Conservation (phyloP, 2,113 vertebrate species). For the Dendrocopos noguchii region DNA sequence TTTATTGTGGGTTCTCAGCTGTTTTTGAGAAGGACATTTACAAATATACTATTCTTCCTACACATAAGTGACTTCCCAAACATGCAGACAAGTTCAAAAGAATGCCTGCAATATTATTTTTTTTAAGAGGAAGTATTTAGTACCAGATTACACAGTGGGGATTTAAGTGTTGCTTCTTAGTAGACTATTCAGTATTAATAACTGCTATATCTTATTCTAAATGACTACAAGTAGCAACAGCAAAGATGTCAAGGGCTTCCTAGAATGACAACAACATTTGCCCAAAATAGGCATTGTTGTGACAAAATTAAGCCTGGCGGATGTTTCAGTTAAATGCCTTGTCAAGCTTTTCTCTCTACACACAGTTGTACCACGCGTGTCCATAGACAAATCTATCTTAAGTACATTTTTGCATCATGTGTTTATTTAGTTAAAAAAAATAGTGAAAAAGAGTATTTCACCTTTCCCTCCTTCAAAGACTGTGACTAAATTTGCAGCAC, state of each 20-base stretch:
- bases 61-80: neutral
- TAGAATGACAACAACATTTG: neutral
- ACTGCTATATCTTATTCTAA: neutral
- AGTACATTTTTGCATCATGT: neutral
- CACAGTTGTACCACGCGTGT: neutral
- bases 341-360: neutral
- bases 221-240: neutral
- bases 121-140: neutral
- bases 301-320: neutral
- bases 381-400: neutral
- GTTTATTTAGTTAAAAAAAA: neutral
- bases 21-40: neutral
- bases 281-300: neutral
- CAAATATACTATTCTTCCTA: neutral
- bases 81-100: neutral
- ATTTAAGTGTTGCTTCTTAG: neutral
- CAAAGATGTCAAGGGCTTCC: neutral
- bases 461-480: neutral
- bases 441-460: rapidly evolving
- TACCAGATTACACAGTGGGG: neutral
- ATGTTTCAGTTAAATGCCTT: neutral
- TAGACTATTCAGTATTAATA: neutral
- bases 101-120: neutral
- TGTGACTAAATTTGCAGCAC: neutral
- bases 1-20: neutral